Percentiles rank a stretch among this genome's conserved stretches.
Evolutionary conservation across 2,888 invertebrate species (phyloP).

Genomic region (Agrotis puta): DNA sequence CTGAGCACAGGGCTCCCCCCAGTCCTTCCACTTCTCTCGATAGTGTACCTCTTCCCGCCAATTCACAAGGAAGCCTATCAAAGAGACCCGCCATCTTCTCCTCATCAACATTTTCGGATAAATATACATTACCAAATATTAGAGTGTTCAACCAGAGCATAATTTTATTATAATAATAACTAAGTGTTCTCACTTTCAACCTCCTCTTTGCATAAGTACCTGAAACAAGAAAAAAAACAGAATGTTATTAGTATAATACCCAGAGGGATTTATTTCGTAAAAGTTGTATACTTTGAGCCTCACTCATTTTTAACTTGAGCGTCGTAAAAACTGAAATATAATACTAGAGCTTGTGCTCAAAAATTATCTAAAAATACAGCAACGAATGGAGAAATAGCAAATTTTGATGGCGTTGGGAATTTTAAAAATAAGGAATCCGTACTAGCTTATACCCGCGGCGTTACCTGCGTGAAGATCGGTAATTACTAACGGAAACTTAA

Average conservation of each 20-base stretch:
- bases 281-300: slow-evolving; percentile 29
- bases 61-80: too few species aligned
- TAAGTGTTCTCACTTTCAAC: background rate
- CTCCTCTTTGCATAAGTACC: slow-evolving; percentile 14
- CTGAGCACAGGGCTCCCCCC: too few species aligned
- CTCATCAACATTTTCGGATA: too few species aligned
- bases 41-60: too few species aligned
- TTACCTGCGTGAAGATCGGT: too few species aligned
- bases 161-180: too few species aligned
- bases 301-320: slow-evolving; percentile 6
- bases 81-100: too few species aligned
- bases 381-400: background rate
- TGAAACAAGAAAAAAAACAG: slow-evolving; percentile 39
- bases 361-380: slow-evolving; percentile 5
- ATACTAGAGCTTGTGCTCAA: background rate
- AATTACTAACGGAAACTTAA: too few species aligned
- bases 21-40: too few species aligned
- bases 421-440: background rate
- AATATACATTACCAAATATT: too few species aligned
- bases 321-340: slow-evolving; percentile 15
- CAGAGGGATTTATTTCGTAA: slow-evolving; percentile 1
- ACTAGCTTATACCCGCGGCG: too few species aligned
- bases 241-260: slow-evolving; percentile 5
- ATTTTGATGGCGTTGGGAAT: background rate
- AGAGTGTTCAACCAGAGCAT: too few species aligned